A percentile compares a stretch with the other conserved stretches of the same genome.
Evolutionary conservation across 2,797 vertebrate species (phyloP).

Genomic region (Arnoldichthys spilopterus): DNA sequence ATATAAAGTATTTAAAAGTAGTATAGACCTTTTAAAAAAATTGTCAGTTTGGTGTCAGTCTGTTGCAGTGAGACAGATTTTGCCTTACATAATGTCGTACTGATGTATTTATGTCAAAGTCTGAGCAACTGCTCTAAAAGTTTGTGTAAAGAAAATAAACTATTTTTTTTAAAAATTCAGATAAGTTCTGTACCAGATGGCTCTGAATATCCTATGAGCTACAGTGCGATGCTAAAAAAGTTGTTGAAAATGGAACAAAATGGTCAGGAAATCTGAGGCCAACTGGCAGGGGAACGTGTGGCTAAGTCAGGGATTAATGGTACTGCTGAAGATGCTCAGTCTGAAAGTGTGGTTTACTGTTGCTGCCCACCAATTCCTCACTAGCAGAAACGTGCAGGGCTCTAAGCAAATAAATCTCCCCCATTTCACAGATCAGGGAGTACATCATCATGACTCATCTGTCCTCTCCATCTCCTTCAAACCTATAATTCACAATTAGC

Average conservation of each 20-base stretch:
- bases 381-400: constrained; percentile 35
- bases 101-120: background rate
- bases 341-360: constrained; percentile 43
- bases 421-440: background rate
- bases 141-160: background rate
- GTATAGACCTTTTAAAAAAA: too few species aligned
- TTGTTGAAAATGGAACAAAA: constrained; percentile 17
- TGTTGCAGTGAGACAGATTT: too few species aligned
- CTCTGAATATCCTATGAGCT: constrained; percentile 1
- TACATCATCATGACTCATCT: constrained; percentile 16
- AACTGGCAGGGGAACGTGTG: constrained; percentile 40
- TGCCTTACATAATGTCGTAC: too few species aligned
- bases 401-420: constrained; percentile 37
- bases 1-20: too few species aligned
- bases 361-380: constrained; percentile 35
- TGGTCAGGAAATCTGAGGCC: constrained; percentile 22
- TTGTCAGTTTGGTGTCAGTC: too few species aligned
- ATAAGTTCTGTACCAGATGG: background rate
- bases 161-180: background rate
- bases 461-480: constrained; percentile 21
- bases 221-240: background rate
- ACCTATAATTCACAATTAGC: constrained; percentile 13
- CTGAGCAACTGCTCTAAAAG: background rate
- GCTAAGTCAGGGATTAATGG: constrained; percentile 52
- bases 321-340: constrained; percentile 40